Evolutionary conservation across 2,888 invertebrate species (phyloP), one percentile per base, ranked within the genome.

Genomic region (Cephonodes hylas): DNA sequence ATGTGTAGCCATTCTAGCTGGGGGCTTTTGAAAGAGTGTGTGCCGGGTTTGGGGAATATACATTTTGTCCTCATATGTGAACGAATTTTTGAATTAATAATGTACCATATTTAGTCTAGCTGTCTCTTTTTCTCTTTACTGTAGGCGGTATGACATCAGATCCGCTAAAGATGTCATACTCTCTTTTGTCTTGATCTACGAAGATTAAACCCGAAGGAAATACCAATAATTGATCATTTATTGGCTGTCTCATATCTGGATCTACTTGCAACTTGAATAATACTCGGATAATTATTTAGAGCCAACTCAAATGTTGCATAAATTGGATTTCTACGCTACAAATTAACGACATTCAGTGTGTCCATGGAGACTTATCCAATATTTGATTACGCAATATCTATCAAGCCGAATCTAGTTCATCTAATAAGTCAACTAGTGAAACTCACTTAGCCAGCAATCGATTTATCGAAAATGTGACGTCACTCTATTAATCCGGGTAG

Each of bases 1-100:
- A 62, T 63, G 61, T 62, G 58, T 59, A 20, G 46, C 20, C 23
- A 48, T 53, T 60, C 25, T 23, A 53, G 15, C 59, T 22, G 34
- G 44, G 44, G 44, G 48, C 27, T 48, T 48, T 60, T 59, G 22
- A 31, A 34, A 3, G 46, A 34, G 13, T 23, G 38, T 60, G 46
- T 48, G 48, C 23, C 10, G 34, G 34, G 31, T 48, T 48, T 22
- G 2, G 38, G 13, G 31, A 22, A 60, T 31, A 48, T 60, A 58
- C 23, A 18, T 31, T 38, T 20, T 44, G 44, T 59, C 27, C 27
- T 45, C 31, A 44, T 27, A 44, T 59, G 18, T n/a, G 25, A 44
- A 58, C 8, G n/a, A 3, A 20, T 18, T 15, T 59, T 44, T 42
- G 45, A 59, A 44, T 42, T 18, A 44, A 45, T 59, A 20, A 22